A percentile compares a stretch with the other conserved stretches of the same genome.
phyloP scores from a whole-genome alignment of 1,140 invertebrate species.

The Aplysia californica region DNA sequence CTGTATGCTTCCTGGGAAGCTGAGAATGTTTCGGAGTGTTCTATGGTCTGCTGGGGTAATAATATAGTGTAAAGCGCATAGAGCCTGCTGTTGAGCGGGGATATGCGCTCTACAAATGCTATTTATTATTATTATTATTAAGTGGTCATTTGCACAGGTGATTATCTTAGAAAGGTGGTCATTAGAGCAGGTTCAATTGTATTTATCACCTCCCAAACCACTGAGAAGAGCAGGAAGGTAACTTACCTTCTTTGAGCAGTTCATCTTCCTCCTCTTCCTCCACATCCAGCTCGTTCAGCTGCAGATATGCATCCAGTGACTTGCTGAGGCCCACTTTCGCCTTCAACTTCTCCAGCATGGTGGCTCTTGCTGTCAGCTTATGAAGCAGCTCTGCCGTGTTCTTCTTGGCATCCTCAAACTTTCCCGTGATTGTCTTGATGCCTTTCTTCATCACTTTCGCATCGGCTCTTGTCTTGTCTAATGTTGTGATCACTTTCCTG shows the following conservation, averaged over 20 bases:
- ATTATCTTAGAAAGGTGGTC: too few relatives aligned
- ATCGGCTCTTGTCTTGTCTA: slow-evolving; percentile 64
- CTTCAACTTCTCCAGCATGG: slow-evolving; percentile 64
- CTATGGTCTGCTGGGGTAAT: too few relatives aligned
- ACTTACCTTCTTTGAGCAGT: slow-evolving; percentile 60
- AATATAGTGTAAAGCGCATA: too few relatives aligned
- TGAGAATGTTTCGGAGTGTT: too few relatives aligned
- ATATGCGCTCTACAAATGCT: too few relatives aligned
- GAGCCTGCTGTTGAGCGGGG: too few relatives aligned
- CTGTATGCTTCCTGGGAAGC: too few relatives aligned
- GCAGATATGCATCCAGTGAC: slow-evolving; percentile 63
- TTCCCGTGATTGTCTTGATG: slow-evolving; percentile 58
- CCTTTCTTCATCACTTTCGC: slow-evolving; percentile 64
- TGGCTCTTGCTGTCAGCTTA: slow-evolving; percentile 63
- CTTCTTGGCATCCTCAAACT: slow-evolving; percentile 61
- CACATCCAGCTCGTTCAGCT: slow-evolving; percentile 62
- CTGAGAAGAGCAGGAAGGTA: too few relatives aligned
- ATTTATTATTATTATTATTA: too few relatives aligned
- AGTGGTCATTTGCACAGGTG: too few relatives aligned
- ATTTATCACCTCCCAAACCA: too few relatives aligned
- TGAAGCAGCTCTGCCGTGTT: slow-evolving; percentile 58
- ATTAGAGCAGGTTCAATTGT: too few relatives aligned
- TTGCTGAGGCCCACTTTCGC: slow-evolving; percentile 61
- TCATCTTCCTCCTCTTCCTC: slow-evolving; percentile 65
- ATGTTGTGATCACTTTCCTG: slow-evolving; percentile 62